Evolutionary conservation across 1,140 invertebrate genomes (phyloP), one percentile per base, ranked within the genome.

Genomic region (Drosophila parabipectinata): DNA sequence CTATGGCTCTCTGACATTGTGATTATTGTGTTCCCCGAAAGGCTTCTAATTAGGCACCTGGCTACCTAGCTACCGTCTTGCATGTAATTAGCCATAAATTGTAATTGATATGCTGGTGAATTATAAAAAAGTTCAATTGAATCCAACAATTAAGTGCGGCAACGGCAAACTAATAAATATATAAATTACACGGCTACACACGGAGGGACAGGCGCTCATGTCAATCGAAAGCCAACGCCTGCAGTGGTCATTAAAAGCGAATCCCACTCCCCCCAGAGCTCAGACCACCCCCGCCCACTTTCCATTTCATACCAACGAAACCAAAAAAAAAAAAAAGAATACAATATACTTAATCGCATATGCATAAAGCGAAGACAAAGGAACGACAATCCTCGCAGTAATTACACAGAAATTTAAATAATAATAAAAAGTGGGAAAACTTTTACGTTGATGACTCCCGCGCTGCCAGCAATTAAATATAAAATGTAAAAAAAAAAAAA

Each of bases 381-480:
- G 51, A 67, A 67, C 59, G 61, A 73, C 77, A 57, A 50, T 56
- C 72, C 71, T 59, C 73, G 68, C 59, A 59, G 68, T 72, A 78
- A 79, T 79, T 79, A 79, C 71, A 79, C 77, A 55, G 57, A 77
- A 85, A 77, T 87, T 84, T 84, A 80, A 85, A 81, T 81, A 87
- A 87, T 84, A 84, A 75, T 76, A 76, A 68, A 78, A 77, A 87
- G 73, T 87, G 81, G 72, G 72, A 76, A 76, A 75, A 76, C 61
- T 73, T 74, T 74, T 64, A 74, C 71, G 71, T 44, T 61, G 51
- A 41, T 67, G 63, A 67, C 63, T 67, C 63, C 63, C 63, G 60
- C 63, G 63, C 59, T 52, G 63, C 18, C 63, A 67, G 24, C 72
- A 75, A 75, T 75, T 76, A 76, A 76, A 76, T 77, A 76, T 68